A percentile compares a stretch with the other conserved stretches of the same genome.
These are phyloP conservation scores for Dolichallabes microphthalmus DNA, from an alignment of 2,113 vertebrate species.

Conservation along the genomic window DNA sequence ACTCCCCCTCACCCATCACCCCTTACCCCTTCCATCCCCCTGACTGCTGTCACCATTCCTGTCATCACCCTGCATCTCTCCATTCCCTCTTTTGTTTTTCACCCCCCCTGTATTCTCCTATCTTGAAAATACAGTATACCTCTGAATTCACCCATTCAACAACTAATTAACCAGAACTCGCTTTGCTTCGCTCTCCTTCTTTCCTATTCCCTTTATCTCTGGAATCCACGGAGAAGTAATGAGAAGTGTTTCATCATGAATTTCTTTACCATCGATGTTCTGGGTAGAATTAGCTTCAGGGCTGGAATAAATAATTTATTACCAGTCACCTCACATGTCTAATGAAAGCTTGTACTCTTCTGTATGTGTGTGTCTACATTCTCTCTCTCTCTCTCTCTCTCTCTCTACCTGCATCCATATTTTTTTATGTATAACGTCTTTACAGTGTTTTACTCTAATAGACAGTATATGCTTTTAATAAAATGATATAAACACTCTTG, in stretches of 20 bases:
- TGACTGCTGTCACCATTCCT: conserved; percentile 21
- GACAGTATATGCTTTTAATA: background rate
- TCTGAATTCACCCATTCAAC: conserved; percentile 6
- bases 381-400: background rate
- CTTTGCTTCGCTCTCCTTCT: background rate
- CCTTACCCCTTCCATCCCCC: background rate
- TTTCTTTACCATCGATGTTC: conserved; percentile 21
- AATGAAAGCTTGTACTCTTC: conserved; percentile 46
- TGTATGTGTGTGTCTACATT: background rate
- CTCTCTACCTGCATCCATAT: background rate
- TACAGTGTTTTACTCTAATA: too few species aligned
- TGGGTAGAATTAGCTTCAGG: conserved; percentile 34
- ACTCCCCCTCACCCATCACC: conserved; percentile 7
- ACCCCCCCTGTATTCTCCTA: background rate
- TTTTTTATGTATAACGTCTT: background rate
- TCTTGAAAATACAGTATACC: conserved; percentile 7
- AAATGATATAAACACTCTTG: background rate
- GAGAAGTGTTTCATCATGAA: conserved; percentile 15
- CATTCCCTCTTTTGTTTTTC: conserved; percentile 4
- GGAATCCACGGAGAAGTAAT: conserved; percentile 27
- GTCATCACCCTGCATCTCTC: conserved; percentile 36
- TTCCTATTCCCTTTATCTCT: background rate
- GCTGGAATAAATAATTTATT: conserved; percentile 57
- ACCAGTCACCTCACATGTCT: conserved; percentile 28
- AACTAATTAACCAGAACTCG: conserved; percentile 25